Base-by-base conservation (phyloP, 2,113 vertebrate species). In the Paracanthobrama guichenoti region DNA sequence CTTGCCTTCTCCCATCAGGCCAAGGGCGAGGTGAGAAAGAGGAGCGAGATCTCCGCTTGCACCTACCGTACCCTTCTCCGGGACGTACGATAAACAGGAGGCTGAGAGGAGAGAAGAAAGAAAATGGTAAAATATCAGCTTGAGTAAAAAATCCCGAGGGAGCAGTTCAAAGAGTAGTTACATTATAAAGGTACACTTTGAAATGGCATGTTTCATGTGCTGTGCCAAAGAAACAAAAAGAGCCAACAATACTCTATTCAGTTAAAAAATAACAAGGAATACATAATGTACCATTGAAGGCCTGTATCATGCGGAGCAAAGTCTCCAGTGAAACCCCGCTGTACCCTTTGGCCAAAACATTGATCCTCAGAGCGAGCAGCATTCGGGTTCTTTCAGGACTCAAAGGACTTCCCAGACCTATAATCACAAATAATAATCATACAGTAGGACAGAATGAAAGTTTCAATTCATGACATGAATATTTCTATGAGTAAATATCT, bases 1-100 rank as follows among this genome's bases (percentile, higher is more conserved):
- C 94, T 97, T 98, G 14, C 98, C 98, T 91, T 99, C 98, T 90
- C 98, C 98, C 90, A 97, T 98, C 59, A 99, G 92, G 57, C 98
- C 98, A 39, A 99, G 93, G 28, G 97, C 96, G 86, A 99, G 95
- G 90, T 99, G 98, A 87, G 98, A 96, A 60, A 99, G 97, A 0
- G 98, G 98, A 0, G 98, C 97, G 13, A 99, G 95, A 88, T 99
- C 98, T 92, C 98, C 98, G 0, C 98, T 99, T 79, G 98, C 98
- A 82, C 98, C 97, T 48, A 99, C 98, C 0, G 97, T 98, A 31
- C 98, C 98, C 89, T 99, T 99, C 92, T 99, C 97, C 22, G 98
- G 98, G 86, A 99, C 95, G 0, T 97, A 99, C 42, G 98, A 95
- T 67, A 99, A 94, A 91, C 98, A 99, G 90, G 98, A 99, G 0